Base-by-base conservation (phyloP, 2,888 invertebrate genomes). In the Ecdyonurus torrentis region DNA sequence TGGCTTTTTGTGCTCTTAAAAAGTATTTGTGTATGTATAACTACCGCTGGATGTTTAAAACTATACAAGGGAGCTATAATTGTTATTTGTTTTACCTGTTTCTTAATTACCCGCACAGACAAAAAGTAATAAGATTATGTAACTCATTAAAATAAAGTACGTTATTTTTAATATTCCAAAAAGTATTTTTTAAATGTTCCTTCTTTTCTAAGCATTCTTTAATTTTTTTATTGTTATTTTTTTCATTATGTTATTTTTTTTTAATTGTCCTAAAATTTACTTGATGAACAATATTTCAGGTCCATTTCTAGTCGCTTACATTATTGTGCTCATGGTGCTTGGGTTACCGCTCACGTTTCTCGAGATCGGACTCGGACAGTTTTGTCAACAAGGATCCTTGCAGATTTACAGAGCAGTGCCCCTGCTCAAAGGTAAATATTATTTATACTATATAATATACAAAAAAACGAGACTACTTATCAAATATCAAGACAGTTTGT, bases 321-420 rank as follows among this genome's bases (percentile, higher is more conserved):
- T 80, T 1, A 69, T 76, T 15, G 75, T 81, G 1, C 73, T 78
- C 65, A 65, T 79, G 3, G 65, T 75, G 2, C 73, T 83, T 20
- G 83, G 81, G 1, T 71, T 83, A 50, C 84, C 84, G 0, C 71
- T 80, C n/a, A 74, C 79, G 1, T 76, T 83, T 67, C 74, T 84
- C 62, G 83, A 85, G 71, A 75, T 85, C 22, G 80, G 83, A 0
- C 73, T 83, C 1, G 84, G 84, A 3, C 83, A 84, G 71, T 76
- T 84, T 63, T 82, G 83, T 63, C 83, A 83, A 70, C 83, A 83
- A 69, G 84, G 84, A 25, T 78, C 81, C 22, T 81, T 82, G 2
- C 83, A 83, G 60, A 75, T 82, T 22, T 84, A 83, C 83, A 77
- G 80, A 66, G 83, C 83, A 1, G 82, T 84, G 52, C 84, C 84